Evolutionary conservation across 2,888 invertebrate species (phyloP).

Genomic region (Drosophila stalkeri): DNA sequence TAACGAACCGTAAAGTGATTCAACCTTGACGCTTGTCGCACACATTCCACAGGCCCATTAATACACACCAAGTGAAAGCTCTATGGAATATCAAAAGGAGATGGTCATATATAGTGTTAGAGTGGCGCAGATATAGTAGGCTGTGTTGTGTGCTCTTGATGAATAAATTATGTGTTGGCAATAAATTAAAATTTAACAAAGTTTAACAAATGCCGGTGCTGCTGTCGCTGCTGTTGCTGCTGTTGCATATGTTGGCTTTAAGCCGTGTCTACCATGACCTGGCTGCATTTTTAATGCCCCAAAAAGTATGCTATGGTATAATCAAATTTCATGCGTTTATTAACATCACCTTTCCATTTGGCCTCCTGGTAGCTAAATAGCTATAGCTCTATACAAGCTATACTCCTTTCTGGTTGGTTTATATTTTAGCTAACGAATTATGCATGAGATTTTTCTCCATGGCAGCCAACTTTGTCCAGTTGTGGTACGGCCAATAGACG

Average conservation of each 20-base stretch:
- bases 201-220: conserved; percentile 42
- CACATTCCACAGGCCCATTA: conserved; percentile 59
- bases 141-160: conserved; percentile 43
- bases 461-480: conserved; percentile 13
- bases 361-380: neutral
- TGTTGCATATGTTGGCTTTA: conserved; percentile 26
- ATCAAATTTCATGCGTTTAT: conserved; percentile 52
- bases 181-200: conserved; percentile 75
- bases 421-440: conserved; percentile 19
- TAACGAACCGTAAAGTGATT: conserved; percentile 80
- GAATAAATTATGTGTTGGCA: conserved; percentile 69
- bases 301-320: conserved; percentile 56
- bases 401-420: neutral
- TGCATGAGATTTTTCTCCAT: conserved; percentile 21
- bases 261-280: conserved; percentile 12
- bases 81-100: conserved; percentile 4
- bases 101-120: conserved; percentile 3
- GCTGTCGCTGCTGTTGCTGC: neutral
- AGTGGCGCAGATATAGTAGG: neutral
- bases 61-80: conserved; percentile 47
- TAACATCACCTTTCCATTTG: conserved; percentile 7
- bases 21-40: conserved; percentile 77
- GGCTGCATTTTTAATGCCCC: conserved; percentile 57
- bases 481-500: conserved; percentile 6
- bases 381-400: neutral